A percentile compares a stretch with the other conserved stretches of the same genome.
These are phyloP conservation scores for Aphelocoma californica DNA, from an alignment of 2,797 vertebrate genomes.

Conservation along the genomic window DNA sequence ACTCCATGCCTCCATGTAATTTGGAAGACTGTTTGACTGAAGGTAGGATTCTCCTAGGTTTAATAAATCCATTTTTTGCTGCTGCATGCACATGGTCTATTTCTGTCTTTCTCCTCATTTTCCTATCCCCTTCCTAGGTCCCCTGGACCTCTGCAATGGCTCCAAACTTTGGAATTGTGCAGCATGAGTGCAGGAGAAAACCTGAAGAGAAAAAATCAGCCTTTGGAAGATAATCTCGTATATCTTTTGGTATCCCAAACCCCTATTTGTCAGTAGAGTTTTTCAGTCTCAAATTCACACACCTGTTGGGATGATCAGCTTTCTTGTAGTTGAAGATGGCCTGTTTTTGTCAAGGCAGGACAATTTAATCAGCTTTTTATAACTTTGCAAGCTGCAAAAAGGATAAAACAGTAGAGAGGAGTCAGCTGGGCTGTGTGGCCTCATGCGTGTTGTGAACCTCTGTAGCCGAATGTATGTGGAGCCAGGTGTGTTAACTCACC, in stretches of 20 bases:
- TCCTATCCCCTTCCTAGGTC: neutral
- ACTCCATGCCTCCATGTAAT: neutral
- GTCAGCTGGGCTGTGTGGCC: neutral
- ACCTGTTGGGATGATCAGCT: neutral
- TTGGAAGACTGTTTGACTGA: neutral
- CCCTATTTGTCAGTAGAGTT: neutral
- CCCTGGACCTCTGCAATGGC: neutral
- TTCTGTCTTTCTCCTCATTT: neutral
- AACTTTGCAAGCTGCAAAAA: neutral
- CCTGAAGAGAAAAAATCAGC: neutral
- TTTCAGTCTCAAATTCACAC: neutral
- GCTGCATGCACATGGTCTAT: neutral
- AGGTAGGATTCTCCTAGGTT: neutral
- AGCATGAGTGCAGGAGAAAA: neutral
- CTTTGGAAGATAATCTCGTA: neutral
- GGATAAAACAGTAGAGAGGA: neutral
- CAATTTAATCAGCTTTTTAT: neutral
- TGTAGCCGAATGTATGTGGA: neutral
- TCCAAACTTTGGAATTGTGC: neutral
- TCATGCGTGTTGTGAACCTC: neutral
- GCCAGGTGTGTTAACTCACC: neutral
- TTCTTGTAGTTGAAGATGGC: neutral
- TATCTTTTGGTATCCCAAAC: neutral
- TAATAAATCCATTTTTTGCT: neutral
- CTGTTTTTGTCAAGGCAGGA: neutral